Evolutionary conservation across 2,888 invertebrate genomes (phyloP).

Genomic region (Erpobdella octoculata): DNA sequence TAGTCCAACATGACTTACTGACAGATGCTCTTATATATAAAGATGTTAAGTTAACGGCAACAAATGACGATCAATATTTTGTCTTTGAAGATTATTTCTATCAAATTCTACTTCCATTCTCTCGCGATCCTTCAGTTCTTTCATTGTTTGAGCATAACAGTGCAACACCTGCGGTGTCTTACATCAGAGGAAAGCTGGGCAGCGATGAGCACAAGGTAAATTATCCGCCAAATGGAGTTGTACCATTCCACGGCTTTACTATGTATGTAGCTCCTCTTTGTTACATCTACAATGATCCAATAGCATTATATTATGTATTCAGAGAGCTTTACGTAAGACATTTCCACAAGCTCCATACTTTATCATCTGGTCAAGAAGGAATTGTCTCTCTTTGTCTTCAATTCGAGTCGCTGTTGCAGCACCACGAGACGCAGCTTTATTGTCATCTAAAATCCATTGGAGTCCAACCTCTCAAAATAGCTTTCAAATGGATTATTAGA

Average conservation of each 20-base stretch:
- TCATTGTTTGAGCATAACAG: constrained; percentile 58
- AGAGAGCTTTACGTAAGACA: constrained; percentile 81
- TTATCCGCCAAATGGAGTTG: constrained; percentile 86
- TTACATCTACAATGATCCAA: constrained; percentile 80
- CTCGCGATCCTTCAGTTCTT: constrained; percentile 66
- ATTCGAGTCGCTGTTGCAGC: constrained; percentile 80
- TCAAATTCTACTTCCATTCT: constrained; percentile 77
- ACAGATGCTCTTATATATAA: constrained; percentile 89
- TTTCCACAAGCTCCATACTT: constrained; percentile 82
- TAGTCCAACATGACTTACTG: constrained; percentile 79
- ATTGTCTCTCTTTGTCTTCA: constrained; percentile 79
- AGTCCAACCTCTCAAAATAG: constrained; percentile 79
- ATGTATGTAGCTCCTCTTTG: constrained; percentile 96
- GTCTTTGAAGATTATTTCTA: constrained; percentile 91
- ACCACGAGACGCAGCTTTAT: constrained; percentile 81
- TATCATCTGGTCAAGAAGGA: constrained; percentile 75
- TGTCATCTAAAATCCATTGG: constrained; percentile 78
- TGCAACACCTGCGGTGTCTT: constrained; percentile 65
- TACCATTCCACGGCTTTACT: constrained; percentile 91
- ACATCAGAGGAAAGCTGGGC: constrained; percentile 65
- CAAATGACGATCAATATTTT: constrained; percentile 94
- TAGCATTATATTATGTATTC: constrained; percentile 78
- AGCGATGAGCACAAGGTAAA: constrained; percentile 59
- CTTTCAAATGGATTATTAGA: constrained; percentile 91
- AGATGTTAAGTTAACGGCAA: constrained; percentile 88